A percentile compares a stretch with the other conserved stretches of the same genome.
phyloP scores from a whole-genome alignment of 2,113 vertebrate species.

The Anoplopoma fimbria region DNA sequence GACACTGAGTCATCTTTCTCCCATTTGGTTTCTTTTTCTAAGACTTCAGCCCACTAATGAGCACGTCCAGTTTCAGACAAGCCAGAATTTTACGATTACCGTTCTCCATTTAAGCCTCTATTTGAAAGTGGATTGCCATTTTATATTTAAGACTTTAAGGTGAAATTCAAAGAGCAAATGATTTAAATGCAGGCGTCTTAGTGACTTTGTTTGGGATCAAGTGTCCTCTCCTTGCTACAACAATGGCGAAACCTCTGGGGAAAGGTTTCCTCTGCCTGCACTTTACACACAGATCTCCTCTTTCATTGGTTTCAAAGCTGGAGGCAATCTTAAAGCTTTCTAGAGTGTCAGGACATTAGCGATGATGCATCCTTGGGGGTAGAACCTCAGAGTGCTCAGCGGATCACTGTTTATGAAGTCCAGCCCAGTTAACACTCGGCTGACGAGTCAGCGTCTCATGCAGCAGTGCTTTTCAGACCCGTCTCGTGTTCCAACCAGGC shows the following conservation, averaged over 20 bases:
- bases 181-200: neutral
- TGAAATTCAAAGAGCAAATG: neutral
- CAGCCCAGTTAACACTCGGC: constrained; percentile 44
- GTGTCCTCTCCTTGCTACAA: neutral
- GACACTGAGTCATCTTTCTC: constrained; percentile 32
- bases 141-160: neutral
- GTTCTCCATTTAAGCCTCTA: neutral
- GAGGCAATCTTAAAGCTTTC: constrained; percentile 7
- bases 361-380: constrained; percentile 26
- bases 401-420: constrained; percentile 49
- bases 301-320: constrained; percentile 15
- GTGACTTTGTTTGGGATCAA: neutral
- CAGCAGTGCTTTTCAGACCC: constrained; percentile 28
- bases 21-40: constrained; percentile 29
- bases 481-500: constrained; percentile 48
- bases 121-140: neutral
- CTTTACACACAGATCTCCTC: constrained; percentile 12
- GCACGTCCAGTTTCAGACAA: constrained; percentile 18
- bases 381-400: constrained; percentile 33
- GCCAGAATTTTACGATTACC: neutral
- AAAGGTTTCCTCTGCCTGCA: neutral
- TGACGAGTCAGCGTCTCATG: constrained; percentile 17
- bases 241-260: neutral
- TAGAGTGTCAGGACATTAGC: constrained; percentile 15
- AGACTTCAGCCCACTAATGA: constrained; percentile 2